Conservation (phyloP, 2,888 invertebrate genomes). For the Cheilosia vernalis region DNA sequence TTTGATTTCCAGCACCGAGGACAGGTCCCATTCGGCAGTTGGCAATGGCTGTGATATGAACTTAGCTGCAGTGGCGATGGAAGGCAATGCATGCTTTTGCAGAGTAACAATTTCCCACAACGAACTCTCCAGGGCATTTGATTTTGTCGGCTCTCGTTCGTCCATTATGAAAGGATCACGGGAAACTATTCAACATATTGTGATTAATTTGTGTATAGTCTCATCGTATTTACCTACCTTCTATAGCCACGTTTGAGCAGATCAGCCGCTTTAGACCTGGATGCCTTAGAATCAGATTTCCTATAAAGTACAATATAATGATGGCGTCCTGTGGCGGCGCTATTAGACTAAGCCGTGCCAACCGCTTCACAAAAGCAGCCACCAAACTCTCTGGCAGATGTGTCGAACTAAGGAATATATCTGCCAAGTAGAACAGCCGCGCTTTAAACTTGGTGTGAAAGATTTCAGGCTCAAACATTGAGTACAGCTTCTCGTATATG, state of each 20-base stretch:
- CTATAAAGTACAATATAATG: constrained; percentile 91
- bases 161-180: constrained; percentile 93
- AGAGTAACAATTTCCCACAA: constrained; percentile 96
- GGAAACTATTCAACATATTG: constrained; percentile 70
- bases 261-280: constrained; percentile 90
- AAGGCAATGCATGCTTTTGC: constrained; percentile 89
- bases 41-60: constrained; percentile 89
- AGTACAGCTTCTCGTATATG: constrained; percentile 97
- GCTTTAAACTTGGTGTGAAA: constrained; percentile 95
- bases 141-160: constrained; percentile 90
- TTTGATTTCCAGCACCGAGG: constrained; percentile 87
- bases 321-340: constrained; percentile 92
- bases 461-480: constrained; percentile 95
- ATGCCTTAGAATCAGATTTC: constrained; percentile 93
- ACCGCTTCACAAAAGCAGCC: constrained; percentile 95
- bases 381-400: constrained; percentile 95
- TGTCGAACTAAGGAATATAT: constrained; percentile 96
- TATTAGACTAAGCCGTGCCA: constrained; percentile 92
- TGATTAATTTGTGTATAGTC: neutral
- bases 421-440: constrained; percentile 93
- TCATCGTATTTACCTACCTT: constrained; percentile 77
- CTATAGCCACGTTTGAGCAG: constrained; percentile 84
- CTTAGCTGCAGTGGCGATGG: constrained; percentile 88
- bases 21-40: constrained; percentile 88
- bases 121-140: constrained; percentile 93